Evolutionary conservation across 2,113 vertebrate species (phyloP), one percentile per base, ranked within the genome.

Genomic region (Fukomys damarensis): DNA sequence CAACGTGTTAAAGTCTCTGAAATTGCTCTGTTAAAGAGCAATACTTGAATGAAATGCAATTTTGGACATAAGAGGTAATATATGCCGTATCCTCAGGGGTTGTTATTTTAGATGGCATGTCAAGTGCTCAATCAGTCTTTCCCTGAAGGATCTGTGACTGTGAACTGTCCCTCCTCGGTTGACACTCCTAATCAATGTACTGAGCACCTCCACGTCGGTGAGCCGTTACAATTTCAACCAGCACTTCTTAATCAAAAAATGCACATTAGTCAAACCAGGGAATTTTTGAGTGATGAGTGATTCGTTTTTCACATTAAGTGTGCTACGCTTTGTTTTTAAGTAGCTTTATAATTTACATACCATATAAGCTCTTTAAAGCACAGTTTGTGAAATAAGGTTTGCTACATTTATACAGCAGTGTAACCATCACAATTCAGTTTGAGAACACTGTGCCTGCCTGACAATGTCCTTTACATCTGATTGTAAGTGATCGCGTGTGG

Each of bases 151-250:
- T 93, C 90, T 87, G 30, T 77, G 68, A 65, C 43, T 87, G 12
- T 16, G 43, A 93, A 35, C 54, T 28, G 28, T 20, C 68, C 52
- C 28, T 58, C 54, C 26, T 89, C 86, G 52, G 32, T 56, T 80
- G 66, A 54, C 49, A 76, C 17, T 32, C 20, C 83, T 84, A 95
- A 92, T 63, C 87, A 84, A 87, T 85, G 84, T 35, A 19, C 61
- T 24, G 41, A 92, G 35, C 84, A 5, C 35, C 74, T 90, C 32
- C 76, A 92, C 46, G 56, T 87, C 68, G 56, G 35, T 84, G 30
- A 94, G 84, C 54, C 85, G 68, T 97, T 92, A 49, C 17, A n/a
- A 91, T 94, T 81, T 94, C 54, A 91, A 38, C 35, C 81, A 88
- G 49, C 12, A 32, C 20, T 85, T 84, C 65, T 98, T 76, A 72